phyloP scores from a whole-genome alignment of 2,113 vertebrate genomes.

The Hemiscyllium ocellatum region DNA sequence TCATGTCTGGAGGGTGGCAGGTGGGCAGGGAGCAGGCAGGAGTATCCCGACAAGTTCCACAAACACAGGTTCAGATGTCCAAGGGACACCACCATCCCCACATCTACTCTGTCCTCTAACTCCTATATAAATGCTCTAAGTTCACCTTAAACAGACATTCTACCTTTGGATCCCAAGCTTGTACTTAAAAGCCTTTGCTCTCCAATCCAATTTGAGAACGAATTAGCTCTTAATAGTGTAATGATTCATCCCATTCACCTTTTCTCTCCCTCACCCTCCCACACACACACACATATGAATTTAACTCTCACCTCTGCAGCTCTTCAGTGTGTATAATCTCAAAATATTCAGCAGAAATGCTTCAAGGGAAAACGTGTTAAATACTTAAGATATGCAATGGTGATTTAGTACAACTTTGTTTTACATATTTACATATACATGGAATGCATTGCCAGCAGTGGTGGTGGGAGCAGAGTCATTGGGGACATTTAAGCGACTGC shows the following conservation, averaged over 20 bases:
- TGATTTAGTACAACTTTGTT: not conserved
- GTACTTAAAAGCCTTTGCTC: not conserved
- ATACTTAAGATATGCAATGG: not conserved
- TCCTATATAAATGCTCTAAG: not conserved
- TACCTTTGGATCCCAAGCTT: not conserved
- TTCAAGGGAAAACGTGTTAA: not conserved
- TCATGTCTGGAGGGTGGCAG: not conserved
- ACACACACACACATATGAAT: not conserved
- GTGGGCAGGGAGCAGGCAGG: not conserved
- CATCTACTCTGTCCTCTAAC: too few relatives aligned
- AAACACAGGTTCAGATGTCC: not conserved
- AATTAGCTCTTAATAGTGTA: not conserved
- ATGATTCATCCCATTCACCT: not conserved
- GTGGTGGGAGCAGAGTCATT: too few relatives aligned
- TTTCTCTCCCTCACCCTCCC: not conserved
- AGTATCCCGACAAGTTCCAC: not conserved
- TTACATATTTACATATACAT: not conserved
- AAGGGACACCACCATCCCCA: not conserved
- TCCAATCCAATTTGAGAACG: not conserved
- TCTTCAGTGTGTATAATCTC: not conserved
- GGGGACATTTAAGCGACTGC: too few relatives aligned
- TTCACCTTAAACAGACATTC: not conserved
- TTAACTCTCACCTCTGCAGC: not conserved
- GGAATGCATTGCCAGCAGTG: too few relatives aligned
- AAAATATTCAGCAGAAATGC: not conserved